These are phyloP conservation scores for Ondatra zibethicus DNA, from an alignment of 2,113 vertebrate species.

Conservation along the genomic window DNA sequence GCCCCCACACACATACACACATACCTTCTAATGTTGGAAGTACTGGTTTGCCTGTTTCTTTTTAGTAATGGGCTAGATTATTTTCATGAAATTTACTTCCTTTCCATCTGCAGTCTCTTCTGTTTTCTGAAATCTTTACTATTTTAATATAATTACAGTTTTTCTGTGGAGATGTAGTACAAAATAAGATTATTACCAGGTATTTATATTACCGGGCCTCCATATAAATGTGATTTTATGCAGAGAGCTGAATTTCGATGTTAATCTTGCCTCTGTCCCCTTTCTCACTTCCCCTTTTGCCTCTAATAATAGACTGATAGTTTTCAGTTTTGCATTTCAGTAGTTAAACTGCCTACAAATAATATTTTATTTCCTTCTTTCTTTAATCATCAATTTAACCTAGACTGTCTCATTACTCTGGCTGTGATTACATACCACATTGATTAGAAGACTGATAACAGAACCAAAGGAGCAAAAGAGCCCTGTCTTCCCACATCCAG, in stretches of 20 bases:
- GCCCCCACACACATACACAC: neutral
- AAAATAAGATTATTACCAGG: neutral
- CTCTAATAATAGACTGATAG: neutral
- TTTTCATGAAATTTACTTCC: neutral
- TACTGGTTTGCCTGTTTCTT: neutral
- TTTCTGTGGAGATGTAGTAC: neutral
- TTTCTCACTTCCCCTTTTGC: neutral
- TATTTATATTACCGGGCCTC: neutral
- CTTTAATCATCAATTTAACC: neutral
- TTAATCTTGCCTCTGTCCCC: neutral
- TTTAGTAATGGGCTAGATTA: neutral
- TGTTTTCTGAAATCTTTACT: neutral
- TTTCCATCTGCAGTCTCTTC: neutral
- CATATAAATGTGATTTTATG: neutral
- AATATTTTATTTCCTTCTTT: neutral
- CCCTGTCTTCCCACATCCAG: neutral
- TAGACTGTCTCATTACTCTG: neutral
- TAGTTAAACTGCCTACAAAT: neutral
- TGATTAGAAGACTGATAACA: neutral
- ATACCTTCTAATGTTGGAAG: neutral
- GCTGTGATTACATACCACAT: too few species aligned
- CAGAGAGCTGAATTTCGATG: neutral
- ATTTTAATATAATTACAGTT: neutral
- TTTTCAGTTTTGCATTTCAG: neutral
- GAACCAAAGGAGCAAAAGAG: neutral